Conservation (phyloP, 2,797 vertebrate genomes). For the Sebastes hubbsi region DNA sequence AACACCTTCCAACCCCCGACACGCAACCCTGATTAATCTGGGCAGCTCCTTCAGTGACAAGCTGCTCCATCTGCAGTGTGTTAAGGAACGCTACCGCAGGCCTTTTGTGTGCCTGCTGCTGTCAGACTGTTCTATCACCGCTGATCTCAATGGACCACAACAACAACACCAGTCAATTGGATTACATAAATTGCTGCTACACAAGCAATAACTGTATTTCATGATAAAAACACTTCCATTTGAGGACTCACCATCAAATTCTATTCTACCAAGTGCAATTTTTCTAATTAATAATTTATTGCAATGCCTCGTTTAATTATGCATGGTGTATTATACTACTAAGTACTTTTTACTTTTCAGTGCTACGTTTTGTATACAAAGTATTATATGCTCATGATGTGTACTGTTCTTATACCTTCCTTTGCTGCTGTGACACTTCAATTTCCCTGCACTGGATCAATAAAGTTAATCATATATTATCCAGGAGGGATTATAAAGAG, state of each 20-base stretch:
- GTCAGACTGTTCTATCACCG: background rate
- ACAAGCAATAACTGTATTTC: background rate
- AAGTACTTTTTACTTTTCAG: no score
- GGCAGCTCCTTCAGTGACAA: background rate
- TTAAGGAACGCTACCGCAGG: background rate
- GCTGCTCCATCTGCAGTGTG: background rate
- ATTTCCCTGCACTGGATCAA: no score
- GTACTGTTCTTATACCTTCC: no score
- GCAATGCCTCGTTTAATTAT: no score
- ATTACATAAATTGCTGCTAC: background rate
- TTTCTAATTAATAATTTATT: no score
- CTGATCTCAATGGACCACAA: background rate
- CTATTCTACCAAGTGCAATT: no score
- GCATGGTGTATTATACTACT: no score
- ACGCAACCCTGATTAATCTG: background rate
- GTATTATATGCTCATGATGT: no score
- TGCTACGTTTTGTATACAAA: no score
- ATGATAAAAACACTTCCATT: background rate
- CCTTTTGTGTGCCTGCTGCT: background rate
- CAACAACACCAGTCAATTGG: background rate
- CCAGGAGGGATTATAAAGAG: no score
- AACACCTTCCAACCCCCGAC: background rate
- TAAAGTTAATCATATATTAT: no score
- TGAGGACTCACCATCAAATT: accelerated
- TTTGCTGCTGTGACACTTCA: no score